Evolutionary conservation across 37 sponge, comb jelly and placozoan genomes (phyloP).

Genomic region (Crambe crambe): DNA sequence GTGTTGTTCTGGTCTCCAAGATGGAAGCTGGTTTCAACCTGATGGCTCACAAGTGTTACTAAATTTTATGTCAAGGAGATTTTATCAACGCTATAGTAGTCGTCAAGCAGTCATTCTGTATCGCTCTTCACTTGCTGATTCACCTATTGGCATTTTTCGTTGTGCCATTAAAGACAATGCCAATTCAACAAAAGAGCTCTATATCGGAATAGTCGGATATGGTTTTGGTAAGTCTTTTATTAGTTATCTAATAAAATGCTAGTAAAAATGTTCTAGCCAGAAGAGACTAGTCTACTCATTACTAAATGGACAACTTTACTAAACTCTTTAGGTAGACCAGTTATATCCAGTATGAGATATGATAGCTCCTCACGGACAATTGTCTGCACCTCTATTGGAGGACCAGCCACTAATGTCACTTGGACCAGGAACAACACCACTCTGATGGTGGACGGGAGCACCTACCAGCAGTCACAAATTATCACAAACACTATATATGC

Average conservation of each 20-base stretch:
- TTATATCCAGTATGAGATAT: conserved; percentile 5
- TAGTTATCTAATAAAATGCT: no score
- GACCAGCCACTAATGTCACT: conserved; percentile 10
- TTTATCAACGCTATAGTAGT: neutral
- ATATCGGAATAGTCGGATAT: no score
- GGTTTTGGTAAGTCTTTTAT: no score
- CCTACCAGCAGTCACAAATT: conserved; percentile 5
- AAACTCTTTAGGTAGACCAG: neutral
- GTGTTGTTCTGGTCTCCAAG: neutral
- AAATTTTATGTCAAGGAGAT: no score
- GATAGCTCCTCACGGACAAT: conserved; percentile 2
- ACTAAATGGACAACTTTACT: neutral
- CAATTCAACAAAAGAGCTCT: neutral
- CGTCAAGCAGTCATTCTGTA: neutral
- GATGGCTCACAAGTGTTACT: neutral
- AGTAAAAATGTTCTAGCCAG: neutral
- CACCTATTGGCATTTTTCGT: neutral
- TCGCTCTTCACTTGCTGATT: no score
- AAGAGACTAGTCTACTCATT: neutral
- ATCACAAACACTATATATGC: conserved; percentile 6
- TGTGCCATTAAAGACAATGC: conserved; percentile 9
- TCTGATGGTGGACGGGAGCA: neutral
- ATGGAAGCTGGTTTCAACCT: neutral
- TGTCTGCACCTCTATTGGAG: conserved; percentile 23
- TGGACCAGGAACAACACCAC: conserved; percentile 6